Evolutionary conservation across 2,113 vertebrate species (phyloP).

Genomic region (Sisor rabdophorus): DNA sequence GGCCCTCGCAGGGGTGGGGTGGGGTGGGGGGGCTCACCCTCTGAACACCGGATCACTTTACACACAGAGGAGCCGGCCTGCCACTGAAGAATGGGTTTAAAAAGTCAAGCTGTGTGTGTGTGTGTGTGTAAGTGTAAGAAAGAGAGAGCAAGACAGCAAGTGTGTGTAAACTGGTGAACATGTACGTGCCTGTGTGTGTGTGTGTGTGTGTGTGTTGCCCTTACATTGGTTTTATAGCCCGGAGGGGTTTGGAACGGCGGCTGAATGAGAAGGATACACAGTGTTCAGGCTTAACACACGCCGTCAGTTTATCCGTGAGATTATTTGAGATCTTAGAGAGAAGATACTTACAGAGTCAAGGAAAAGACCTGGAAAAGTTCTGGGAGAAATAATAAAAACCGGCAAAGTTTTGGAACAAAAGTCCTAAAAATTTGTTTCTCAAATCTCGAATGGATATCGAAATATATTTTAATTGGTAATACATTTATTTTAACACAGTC

Average conservation of each 20-base stretch:
- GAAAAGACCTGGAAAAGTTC: too few species aligned
- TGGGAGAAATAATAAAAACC: too few species aligned
- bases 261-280: background rate
- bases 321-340: background rate
- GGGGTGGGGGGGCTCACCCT: constrained; percentile 27
- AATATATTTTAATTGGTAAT: too few species aligned
- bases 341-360: too few species aligned
- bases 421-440: too few species aligned
- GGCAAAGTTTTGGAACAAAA: too few species aligned
- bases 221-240: constrained; percentile 2
- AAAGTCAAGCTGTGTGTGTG: constrained; percentile 11
- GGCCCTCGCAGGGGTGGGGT: too few species aligned
- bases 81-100: constrained; percentile 36
- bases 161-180: too few species aligned
- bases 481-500: too few species aligned
- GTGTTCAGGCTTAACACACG: too few species aligned
- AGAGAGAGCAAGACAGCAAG: too few species aligned
- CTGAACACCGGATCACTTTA: constrained; percentile 32
- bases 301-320: background rate
- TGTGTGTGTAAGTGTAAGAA: background rate
- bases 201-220: background rate
- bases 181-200: background rate
- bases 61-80: constrained; percentile 7
- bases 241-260: background rate
- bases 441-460: too few species aligned